A percentile compares a stretch with the other conserved stretches of the same genome.
Conservation (phyloP, 2,888 invertebrate species). For the Copidosoma aretas region DNA sequence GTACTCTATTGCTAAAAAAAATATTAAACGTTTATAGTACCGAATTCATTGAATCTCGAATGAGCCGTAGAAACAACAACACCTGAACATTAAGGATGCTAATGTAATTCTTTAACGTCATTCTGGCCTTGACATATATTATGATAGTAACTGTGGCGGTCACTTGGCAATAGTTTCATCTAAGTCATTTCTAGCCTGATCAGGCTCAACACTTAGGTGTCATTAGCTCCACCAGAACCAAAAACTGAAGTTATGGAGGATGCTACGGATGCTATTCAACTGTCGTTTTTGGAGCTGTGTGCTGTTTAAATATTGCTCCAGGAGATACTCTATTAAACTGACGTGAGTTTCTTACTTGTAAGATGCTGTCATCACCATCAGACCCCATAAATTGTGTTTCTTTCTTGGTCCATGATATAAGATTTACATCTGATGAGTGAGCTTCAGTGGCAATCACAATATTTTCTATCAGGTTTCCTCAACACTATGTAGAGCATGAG, state of each 20-base stretch:
- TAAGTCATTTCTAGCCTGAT: conserved; percentile 65
- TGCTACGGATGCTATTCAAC: conserved; percentile 97
- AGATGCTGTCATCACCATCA: conserved; percentile 94
- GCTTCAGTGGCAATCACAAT: conserved; percentile 83
- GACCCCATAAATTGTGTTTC: conserved; percentile 70
- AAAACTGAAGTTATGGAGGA: conserved; percentile 93
- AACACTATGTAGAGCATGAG: conserved; percentile 87
- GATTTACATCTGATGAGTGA: conserved; percentile 93
- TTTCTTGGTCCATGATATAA: conserved; percentile 93
- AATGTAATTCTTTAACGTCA: conserved; percentile 97
- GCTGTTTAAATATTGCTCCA: conserved; percentile 96
- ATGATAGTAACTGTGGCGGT: conserved; percentile 94
- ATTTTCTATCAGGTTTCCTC: conserved; percentile 98
- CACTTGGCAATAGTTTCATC: conserved; percentile 66
- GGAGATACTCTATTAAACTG: conserved; percentile 77
- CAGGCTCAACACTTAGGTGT: no score
- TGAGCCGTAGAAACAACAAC: conserved; percentile 92
- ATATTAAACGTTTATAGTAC: conserved; percentile 90
- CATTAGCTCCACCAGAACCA: conserved; percentile 91
- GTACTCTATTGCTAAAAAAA: no score
- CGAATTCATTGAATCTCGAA: conserved; percentile 95
- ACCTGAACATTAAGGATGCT: conserved; percentile 96
- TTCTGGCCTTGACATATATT: conserved; percentile 99
- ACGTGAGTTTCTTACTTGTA: conserved; percentile 96
- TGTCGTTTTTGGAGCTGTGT: conserved; percentile 90